Evolutionary conservation across 2,888 invertebrate genomes (phyloP).

Genomic region (Philhelius pedissequus): DNA sequence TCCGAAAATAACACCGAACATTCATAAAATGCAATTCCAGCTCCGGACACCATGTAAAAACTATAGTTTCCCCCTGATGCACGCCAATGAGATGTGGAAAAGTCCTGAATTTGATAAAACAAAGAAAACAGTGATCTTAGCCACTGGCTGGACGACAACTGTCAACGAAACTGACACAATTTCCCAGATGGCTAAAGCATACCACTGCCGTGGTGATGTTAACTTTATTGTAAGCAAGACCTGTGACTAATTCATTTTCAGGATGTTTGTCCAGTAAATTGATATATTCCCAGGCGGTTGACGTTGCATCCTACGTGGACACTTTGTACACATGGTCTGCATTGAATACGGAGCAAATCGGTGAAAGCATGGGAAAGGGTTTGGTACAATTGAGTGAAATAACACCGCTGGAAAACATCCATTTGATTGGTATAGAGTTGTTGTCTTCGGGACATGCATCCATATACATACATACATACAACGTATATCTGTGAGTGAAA

Average conservation of each 20-base stretch:
- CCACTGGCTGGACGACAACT: constrained; percentile 77
- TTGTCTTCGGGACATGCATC: not conserved
- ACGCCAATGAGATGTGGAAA: constrained; percentile 74
- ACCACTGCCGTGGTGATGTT: constrained; percentile 74
- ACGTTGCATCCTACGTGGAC: constrained; percentile 75
- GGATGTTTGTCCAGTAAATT: constrained; percentile 5
- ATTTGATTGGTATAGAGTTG: constrained; percentile 74
- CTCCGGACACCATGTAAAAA: constrained; percentile 73
- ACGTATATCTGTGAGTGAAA: not conserved
- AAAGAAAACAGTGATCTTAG: constrained; percentile 75
- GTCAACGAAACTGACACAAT: constrained; percentile 74
- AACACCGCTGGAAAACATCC: constrained; percentile 74
- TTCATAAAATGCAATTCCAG: constrained; percentile 74
- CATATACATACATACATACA: no score
- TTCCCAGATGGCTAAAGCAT: constrained; percentile 74
- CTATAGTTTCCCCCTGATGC: constrained; percentile 73
- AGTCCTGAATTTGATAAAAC: constrained; percentile 73
- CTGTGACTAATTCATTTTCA: not conserved
- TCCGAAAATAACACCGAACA: constrained; percentile 74
- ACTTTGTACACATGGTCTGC: constrained; percentile 78
- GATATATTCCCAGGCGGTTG: constrained; percentile 73
- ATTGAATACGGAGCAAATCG: constrained; percentile 77
- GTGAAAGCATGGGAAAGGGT: constrained; percentile 73
- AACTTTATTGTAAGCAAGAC: constrained; percentile 76
- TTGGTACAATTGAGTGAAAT: constrained; percentile 73